Evolutionary conservation across 2,888 invertebrate species (phyloP).

Genomic region (Protodeltote pygarga): DNA sequence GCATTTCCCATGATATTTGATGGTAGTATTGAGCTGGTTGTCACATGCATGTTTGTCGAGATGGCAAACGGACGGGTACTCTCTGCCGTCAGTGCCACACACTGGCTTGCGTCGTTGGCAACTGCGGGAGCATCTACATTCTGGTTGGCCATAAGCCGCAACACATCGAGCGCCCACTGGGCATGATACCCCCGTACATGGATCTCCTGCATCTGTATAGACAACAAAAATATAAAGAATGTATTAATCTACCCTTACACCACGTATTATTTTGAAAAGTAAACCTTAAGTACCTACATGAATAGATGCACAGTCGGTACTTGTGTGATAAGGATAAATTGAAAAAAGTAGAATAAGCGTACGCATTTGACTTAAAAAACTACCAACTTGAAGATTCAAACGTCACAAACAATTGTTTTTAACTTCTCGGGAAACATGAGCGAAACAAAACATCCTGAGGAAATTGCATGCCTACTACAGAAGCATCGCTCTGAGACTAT

Average conservation of each 20-base stretch:
- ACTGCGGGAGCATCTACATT: slow-evolving; percentile 86
- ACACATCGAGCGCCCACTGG: slow-evolving; percentile 90
- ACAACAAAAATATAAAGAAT: neutral
- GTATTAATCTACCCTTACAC: neutral
- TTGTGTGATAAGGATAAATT: no score
- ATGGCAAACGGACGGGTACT: slow-evolving; percentile 95
- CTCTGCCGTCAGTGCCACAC: slow-evolving; percentile 95
- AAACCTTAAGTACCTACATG: no score
- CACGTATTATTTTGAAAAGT: no score
- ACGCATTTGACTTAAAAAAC: no score
- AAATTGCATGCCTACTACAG: no score
- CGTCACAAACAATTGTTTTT: no score
- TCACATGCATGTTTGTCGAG: slow-evolving; percentile 94
- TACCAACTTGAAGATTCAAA: no score
- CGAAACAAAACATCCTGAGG: no score
- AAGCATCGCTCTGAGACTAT: no score
- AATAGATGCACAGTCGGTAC: no score
- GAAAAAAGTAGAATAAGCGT: no score
- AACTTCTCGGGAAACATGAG: no score
- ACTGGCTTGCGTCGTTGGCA: slow-evolving; percentile 92
- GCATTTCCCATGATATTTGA: slow-evolving; percentile 94
- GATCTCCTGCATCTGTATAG: slow-evolving; percentile 88
- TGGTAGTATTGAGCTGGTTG: slow-evolving; percentile 90
- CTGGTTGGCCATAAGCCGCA: slow-evolving; percentile 89
- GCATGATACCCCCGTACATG: slow-evolving; percentile 90